phyloP scores from a whole-genome alignment of 2,113 vertebrate species.

The Cyanoderma ruficeps region DNA sequence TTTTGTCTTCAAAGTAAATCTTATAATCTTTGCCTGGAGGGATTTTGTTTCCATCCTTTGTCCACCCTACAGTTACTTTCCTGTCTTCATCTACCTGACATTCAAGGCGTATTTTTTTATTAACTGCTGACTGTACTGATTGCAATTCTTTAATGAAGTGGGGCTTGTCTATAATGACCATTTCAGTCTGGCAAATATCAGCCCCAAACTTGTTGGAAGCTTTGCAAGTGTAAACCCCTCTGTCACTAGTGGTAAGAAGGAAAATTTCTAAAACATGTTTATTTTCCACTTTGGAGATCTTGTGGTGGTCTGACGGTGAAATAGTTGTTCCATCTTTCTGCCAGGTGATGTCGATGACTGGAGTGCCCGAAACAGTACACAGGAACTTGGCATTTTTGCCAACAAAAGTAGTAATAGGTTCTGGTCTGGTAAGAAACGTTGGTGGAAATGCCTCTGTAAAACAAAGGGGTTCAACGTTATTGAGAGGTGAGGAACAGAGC shows the following conservation, averaged over 20 bases:
- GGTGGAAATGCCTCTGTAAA: constrained; percentile 96
- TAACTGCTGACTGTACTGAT: constrained; percentile 84
- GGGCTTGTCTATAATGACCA: constrained; percentile 89
- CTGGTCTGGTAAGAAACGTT: constrained; percentile 92
- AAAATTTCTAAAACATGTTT: constrained; percentile 88
- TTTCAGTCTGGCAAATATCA: constrained; percentile 86
- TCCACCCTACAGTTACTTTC: constrained; percentile 89
- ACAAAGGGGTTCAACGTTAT: constrained; percentile 75
- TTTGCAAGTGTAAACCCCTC: constrained; percentile 93
- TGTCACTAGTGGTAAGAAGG: constrained; percentile 81
- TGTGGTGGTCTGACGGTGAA: constrained; percentile 79
- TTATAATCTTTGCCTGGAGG: constrained; percentile 92
- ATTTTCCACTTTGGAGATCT: constrained; percentile 85
- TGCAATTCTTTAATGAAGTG: constrained; percentile 87
- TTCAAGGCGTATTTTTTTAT: constrained; percentile 88
- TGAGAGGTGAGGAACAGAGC: not conserved
- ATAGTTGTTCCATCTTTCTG: constrained; percentile 90
- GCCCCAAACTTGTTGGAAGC: constrained; percentile 94
- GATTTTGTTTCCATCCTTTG: constrained; percentile 90
- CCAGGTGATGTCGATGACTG: constrained; percentile 90
- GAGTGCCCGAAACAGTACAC: constrained; percentile 89
- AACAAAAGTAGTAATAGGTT: constrained; percentile 90
- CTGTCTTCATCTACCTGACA: constrained; percentile 96
- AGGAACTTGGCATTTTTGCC: constrained; percentile 90
- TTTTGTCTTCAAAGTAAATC: constrained; percentile 95